These are phyloP conservation scores for Brachionus asplanchnoidis DNA, from an alignment of 1,140 invertebrate species.

Conservation along the genomic window DNA sequence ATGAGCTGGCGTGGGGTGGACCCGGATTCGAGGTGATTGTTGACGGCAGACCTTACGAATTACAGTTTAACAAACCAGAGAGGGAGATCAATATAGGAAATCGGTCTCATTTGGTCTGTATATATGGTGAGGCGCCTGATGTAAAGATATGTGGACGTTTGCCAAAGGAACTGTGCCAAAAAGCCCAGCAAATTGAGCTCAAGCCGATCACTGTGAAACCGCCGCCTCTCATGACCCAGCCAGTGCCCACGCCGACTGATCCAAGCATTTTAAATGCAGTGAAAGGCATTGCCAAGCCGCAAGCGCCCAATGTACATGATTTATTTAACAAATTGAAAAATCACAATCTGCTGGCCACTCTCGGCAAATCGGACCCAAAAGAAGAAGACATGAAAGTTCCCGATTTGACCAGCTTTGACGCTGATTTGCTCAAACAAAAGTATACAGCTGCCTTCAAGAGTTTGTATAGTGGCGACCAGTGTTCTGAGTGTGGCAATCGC, in stretches of 20 bases:
- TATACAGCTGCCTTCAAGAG: slow-evolving; percentile 20
- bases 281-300: not conserved
- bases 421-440: slow-evolving; percentile 42
- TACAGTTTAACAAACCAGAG: slow-evolving; percentile 39
- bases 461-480: slow-evolving; percentile 32
- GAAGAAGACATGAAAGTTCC: slow-evolving; percentile 14
- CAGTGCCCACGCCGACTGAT: not conserved
- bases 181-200: not conserved
- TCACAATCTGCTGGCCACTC: not conserved
- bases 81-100: slow-evolving; percentile 29
- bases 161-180: slow-evolving; percentile 12
- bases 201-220: not conserved
- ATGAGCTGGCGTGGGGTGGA: slow-evolving; percentile 80
- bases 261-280: not conserved
- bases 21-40: slow-evolving; percentile 76
- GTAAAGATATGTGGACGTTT: slow-evolving; percentile 36
- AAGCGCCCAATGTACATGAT: not conserved
- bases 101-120: slow-evolving; percentile 1
- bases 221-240: slow-evolving; percentile 9
- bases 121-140: slow-evolving; percentile 26
- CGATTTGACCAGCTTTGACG: slow-evolving; percentile 34
- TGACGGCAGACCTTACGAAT: slow-evolving; percentile 60
- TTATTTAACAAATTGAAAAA: not conserved
- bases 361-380: not conserved
- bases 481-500: slow-evolving; percentile 26